Base-by-base conservation (phyloP, 2,888 invertebrate species). In the Drosophila eohydei region DNA sequence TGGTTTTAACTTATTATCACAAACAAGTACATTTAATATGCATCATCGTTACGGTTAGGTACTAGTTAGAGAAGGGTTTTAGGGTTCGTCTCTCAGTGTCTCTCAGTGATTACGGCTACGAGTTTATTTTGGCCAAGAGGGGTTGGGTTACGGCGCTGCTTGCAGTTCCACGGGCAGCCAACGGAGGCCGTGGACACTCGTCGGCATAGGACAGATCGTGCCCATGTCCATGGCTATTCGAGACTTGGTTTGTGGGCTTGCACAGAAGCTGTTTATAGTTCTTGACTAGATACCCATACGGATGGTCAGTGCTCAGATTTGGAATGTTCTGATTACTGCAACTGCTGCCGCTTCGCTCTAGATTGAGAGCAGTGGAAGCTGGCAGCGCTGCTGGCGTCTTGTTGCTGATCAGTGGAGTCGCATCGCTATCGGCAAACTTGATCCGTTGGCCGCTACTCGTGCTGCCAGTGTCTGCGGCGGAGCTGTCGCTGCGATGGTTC, bases 121-220 rank as follows among this genome's bases (percentile, higher is more conserved):
- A 89, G 83, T 92, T 92, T 52, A 92, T 92, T 82, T 90, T 91
- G 34, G 90, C 87, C 75, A 93, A 67, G 51, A 93, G 80, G 30
- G 92, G 92, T 68, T 93, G 93, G 12, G 91, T 91, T 1, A 91
- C 91, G 48, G 80, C 80, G 64, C 74, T 74, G 56, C 59, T 62
- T 3, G 61, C 62, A 12, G 57, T 36, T n/a, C 68, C 78, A 16
- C 65, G 75, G 30, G 74, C 79, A 43, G 63, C 40, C 50, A 80
- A 63, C n/a, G 65, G 55, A 1, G 71, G 70, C 43, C 66, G 62
- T 12, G 78, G 59, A 55, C 66, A 75, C 6, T 80, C 81, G 5
- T 80, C 80, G 6, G 66, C 55, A 50, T 78, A 16, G n/a, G 68
- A 51, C 16, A 78, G 28, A 12, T 79, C 67, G 44, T 63, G 63